These are phyloP conservation scores for Drosophila sturtevanti DNA, from an alignment of 1,140 invertebrate species.

Conservation along the genomic window DNA sequence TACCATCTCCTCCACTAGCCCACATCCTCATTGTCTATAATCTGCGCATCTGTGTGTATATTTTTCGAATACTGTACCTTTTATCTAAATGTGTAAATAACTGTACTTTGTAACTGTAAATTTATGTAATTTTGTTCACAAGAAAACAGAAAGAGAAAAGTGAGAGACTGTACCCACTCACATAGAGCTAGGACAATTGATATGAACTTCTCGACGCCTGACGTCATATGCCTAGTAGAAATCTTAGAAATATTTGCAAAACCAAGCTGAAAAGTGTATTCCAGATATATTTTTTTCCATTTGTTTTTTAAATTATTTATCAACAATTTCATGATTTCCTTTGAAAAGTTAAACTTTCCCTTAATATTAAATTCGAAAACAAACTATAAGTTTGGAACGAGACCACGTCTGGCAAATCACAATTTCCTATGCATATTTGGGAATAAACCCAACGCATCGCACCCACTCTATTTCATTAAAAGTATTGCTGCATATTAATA, in stretches of 20 bases:
- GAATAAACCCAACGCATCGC: too few species aligned
- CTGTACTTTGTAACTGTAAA: not conserved
- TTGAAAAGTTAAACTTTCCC: not conserved
- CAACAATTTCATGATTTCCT: not conserved
- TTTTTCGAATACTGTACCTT: constrained; percentile 68
- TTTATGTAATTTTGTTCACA: not conserved
- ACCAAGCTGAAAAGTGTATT: not conserved
- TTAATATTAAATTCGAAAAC: constrained; percentile 1
- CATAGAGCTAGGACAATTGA: not conserved
- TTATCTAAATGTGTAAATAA: constrained; percentile 68
- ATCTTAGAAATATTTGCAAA: not conserved
- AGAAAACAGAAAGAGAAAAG: not conserved
- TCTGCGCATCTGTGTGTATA: constrained; percentile 66
- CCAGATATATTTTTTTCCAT: too few species aligned
- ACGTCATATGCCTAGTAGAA: not conserved
- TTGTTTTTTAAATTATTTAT: not conserved
- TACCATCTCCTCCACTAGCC: not conserved
- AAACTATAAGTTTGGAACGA: not conserved
- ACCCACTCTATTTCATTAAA: constrained; percentile 9
- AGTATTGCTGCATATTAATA: constrained; percentile 12
- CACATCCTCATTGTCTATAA: constrained; percentile 41
- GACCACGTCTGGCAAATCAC: too few species aligned
- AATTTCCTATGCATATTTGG: too few species aligned
- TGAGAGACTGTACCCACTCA: not conserved
- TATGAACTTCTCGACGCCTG: not conserved